Evolutionary conservation across 2,113 vertebrate genomes (phyloP).

Genomic region (Apeltes quadracus): DNA sequence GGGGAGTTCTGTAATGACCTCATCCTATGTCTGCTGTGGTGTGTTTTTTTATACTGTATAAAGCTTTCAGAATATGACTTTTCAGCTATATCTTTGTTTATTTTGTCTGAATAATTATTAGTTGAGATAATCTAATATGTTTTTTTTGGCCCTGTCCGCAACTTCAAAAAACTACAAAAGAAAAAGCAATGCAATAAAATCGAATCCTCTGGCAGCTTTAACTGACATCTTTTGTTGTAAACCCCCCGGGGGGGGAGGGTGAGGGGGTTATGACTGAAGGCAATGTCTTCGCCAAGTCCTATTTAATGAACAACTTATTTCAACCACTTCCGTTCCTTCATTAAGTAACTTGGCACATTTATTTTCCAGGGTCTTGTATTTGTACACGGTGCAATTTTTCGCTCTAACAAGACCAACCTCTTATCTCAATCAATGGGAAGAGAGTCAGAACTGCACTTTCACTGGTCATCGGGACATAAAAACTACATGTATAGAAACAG

Average conservation of each 20-base stretch:
- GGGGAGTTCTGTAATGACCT: slow-evolving; percentile 10
- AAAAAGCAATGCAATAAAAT: slow-evolving; percentile 49
- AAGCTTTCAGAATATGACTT: slow-evolving; percentile 26
- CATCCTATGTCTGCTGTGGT: slow-evolving; percentile 16
- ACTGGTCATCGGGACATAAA: too few relatives aligned
- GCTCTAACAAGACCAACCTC: too few relatives aligned
- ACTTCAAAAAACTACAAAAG: background rate
- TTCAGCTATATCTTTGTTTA: slow-evolving; percentile 31
- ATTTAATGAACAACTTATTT: slow-evolving; percentile 68
- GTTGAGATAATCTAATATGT: slow-evolving; percentile 24
- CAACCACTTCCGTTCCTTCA: slow-evolving; percentile 39
- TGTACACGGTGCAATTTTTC: slow-evolving; percentile 15
- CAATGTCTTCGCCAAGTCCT: slow-evolving; percentile 55
- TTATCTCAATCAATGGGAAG: too few relatives aligned
- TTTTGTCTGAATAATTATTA: slow-evolving; percentile 45
- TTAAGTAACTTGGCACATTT: slow-evolving; percentile 41
- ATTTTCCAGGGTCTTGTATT: slow-evolving; percentile 23
- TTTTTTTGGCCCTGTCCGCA: slow-evolving; percentile 32
- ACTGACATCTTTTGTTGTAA: slow-evolving; percentile 34
- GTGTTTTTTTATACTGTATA: background rate
- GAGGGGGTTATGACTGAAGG: slow-evolving; percentile 55
- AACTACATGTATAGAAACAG: too few relatives aligned
- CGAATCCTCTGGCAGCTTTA: slow-evolving; percentile 52
- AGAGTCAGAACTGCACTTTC: too few relatives aligned
- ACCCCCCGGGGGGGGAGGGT: slow-evolving; percentile 33